These are phyloP conservation scores for Microcebus ravelobensis DNA, from an alignment of 2,113 vertebrate genomes.

Conservation along the genomic window DNA sequence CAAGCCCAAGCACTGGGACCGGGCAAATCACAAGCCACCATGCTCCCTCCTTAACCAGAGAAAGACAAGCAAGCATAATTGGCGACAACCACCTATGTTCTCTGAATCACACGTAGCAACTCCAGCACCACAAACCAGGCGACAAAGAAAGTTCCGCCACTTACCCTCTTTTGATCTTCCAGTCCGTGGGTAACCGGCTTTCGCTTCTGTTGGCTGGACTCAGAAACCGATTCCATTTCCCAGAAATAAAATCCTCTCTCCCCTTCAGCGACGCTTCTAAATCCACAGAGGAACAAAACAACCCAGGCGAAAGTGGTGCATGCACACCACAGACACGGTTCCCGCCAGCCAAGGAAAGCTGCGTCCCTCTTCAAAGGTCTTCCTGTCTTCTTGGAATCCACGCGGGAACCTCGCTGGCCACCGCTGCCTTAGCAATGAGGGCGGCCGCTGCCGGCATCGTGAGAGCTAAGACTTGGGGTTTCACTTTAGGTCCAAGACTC, in stretches of 20 bases:
- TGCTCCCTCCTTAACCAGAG: background rate
- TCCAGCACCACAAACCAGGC: constrained; percentile 40
- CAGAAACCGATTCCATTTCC: constrained; percentile 95
- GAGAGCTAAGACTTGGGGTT: constrained; percentile 68
- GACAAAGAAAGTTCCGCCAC: constrained; percentile 74
- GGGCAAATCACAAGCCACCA: background rate
- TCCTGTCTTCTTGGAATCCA: constrained; percentile 76
- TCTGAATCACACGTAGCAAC: constrained; percentile 46
- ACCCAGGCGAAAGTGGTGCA: constrained; percentile 63
- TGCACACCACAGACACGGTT: background rate
- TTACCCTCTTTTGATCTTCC: constrained; percentile 99
- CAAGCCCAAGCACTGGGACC: background rate
- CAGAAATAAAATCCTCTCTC: constrained; percentile 80
- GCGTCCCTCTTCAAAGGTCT: constrained; percentile 78
- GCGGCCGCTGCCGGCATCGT: constrained; percentile 71
- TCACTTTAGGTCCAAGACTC: constrained; percentile 80
- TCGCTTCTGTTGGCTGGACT: constrained; percentile 92
- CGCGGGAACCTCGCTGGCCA: constrained; percentile 70
- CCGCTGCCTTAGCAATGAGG: constrained; percentile 55
- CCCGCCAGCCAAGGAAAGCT: constrained; percentile 25
- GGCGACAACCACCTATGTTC: constrained; percentile 10
- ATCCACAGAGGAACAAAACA: constrained; percentile 80
- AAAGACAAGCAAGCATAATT: constrained; percentile 23
- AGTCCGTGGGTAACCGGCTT: constrained; percentile 94
- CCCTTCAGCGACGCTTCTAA: constrained; percentile 80